These are phyloP conservation scores for Ischnura elegans DNA, from an alignment of 2,888 invertebrate genomes.

Conservation along the genomic window DNA sequence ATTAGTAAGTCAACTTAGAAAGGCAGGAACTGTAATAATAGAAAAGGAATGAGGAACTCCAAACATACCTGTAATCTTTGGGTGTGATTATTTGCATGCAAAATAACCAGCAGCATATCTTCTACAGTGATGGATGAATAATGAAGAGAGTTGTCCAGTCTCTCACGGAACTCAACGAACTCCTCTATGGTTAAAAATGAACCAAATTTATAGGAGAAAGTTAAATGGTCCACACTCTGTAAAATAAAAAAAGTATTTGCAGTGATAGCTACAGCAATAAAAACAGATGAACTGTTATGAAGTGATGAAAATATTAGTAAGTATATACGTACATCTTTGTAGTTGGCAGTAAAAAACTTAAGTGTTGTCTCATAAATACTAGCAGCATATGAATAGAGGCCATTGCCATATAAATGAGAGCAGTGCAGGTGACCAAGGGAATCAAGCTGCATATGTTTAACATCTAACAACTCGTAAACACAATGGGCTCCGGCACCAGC, in stretches of 20 bases:
- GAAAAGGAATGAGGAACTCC: background rate
- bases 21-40: too few relatives aligned
- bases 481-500: constrained; percentile 87
- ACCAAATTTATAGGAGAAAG: constrained; percentile 95
- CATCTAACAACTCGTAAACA: constrained; percentile 89
- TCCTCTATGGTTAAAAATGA: constrained; percentile 96
- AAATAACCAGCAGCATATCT: constrained; percentile 85
- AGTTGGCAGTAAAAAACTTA: constrained; percentile 92
- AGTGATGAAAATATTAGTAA: constrained; percentile 53
- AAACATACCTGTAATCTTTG: constrained; percentile 71
- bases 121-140: constrained; percentile 84
- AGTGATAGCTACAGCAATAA: constrained; percentile 21
- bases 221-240: constrained; percentile 93
- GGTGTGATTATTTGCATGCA: constrained; percentile 78
- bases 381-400: constrained; percentile 85
- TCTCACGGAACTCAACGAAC: constrained; percentile 90
- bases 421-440: constrained; percentile 92
- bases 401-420: constrained; percentile 86
- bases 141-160: constrained; percentile 90
- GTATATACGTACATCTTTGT: constrained; percentile 87
- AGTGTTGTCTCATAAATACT: constrained; percentile 87
- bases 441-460: constrained; percentile 96
- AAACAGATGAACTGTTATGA: background rate
- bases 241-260: constrained; percentile 71
- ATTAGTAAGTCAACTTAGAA: too few relatives aligned